Evolutionary conservation across 1,140 invertebrate species (phyloP).

Genomic region (Bombus breviceps): DNA sequence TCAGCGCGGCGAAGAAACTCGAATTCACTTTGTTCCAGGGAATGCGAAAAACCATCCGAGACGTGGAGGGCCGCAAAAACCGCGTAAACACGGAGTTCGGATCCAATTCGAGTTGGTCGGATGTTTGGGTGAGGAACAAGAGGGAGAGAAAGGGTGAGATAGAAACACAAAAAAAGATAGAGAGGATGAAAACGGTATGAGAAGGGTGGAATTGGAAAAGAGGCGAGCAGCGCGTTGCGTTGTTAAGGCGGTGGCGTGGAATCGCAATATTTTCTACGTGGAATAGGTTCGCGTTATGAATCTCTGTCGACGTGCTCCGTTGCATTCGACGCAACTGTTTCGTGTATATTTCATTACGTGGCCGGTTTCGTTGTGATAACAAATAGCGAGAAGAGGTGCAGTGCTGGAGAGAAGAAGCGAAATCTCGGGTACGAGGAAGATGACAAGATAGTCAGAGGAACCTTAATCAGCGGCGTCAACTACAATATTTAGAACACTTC

Average conservation of each 20-base stretch:
- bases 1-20: constrained; percentile 13
- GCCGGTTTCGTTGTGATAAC: constrained; percentile 50
- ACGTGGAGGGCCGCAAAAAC: constrained; percentile 29
- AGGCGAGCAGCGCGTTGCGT: not conserved
- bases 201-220: constrained; percentile 31
- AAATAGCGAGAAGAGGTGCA: constrained; percentile 40
- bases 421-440: not conserved
- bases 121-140: not conserved
- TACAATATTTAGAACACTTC: not conserved
- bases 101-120: constrained; percentile 31
- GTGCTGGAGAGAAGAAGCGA: no score
- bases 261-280: constrained; percentile 52
- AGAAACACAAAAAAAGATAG: not conserved
- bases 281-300: constrained; percentile 56
- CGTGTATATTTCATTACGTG: constrained; percentile 61
- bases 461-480: no score
- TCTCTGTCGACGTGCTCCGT: constrained; percentile 39
- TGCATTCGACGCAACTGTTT: constrained; percentile 23
- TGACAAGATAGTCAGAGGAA: no score
- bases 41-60: constrained; percentile 8
- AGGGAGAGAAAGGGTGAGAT: not conserved
- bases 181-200: not conserved
- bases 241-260: constrained; percentile 41
- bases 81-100: constrained; percentile 36
- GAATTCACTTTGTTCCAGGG: constrained; percentile 47